Conservation (phyloP, 2,888 invertebrate genomes). For the Unio delphinus region DNA sequence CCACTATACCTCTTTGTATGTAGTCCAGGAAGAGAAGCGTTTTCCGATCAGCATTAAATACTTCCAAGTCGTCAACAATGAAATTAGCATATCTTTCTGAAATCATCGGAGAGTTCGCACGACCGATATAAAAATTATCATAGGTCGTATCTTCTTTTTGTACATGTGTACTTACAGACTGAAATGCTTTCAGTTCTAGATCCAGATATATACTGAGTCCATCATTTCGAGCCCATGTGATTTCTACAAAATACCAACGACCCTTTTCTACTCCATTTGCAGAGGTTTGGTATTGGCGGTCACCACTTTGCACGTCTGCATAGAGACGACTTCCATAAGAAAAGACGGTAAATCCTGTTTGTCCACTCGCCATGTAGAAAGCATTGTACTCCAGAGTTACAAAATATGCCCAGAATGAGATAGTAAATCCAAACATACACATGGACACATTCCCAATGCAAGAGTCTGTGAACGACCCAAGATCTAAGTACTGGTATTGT, state of each 20-base stretch:
- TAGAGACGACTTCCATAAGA: constrained; percentile 43
- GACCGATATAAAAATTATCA: constrained; percentile 56
- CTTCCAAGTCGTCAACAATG: constrained; percentile 62
- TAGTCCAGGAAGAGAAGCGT: constrained; percentile 52
- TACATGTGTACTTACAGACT: constrained; percentile 26
- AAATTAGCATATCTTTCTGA: constrained; percentile 46
- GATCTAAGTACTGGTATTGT: constrained; percentile 55
- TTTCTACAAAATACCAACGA: constrained; percentile 67
- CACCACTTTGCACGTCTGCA: constrained; percentile 46
- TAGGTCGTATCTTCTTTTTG: constrained; percentile 11
- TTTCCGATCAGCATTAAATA: constrained; percentile 60
- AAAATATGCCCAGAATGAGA: constrained; percentile 62
- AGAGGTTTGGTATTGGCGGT: constrained; percentile 41
- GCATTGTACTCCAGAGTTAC: constrained; percentile 37
- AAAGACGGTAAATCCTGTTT: constrained; percentile 53
- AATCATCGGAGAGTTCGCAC: constrained; percentile 37
- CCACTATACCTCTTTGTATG: constrained; percentile 53
- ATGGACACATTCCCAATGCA: constrained; percentile 60
- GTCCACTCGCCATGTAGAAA: constrained; percentile 46
- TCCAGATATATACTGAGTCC: constrained; percentile 60
- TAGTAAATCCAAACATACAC: constrained; percentile 62
- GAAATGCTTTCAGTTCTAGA: constrained; percentile 39
- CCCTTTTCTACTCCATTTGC: constrained; percentile 37
- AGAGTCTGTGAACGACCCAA: constrained; percentile 50
- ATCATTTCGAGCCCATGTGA: constrained; percentile 54